Percentiles rank a stretch among this genome's conserved stretches.
These are phyloP conservation scores for Muschampia plurimacula DNA, from an alignment of 2,888 invertebrate species.

Conservation along the genomic window DNA sequence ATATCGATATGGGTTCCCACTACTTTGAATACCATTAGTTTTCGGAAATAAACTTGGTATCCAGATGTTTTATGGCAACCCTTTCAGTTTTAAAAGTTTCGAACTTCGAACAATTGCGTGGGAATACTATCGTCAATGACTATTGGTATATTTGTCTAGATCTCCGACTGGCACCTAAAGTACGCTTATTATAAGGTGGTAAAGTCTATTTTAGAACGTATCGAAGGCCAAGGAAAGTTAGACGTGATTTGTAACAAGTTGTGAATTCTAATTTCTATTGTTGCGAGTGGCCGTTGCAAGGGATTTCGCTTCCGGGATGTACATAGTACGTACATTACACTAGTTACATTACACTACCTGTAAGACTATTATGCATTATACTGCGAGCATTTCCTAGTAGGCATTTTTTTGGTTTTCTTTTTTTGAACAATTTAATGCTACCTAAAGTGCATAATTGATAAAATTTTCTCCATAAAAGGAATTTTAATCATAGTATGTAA, in stretches of 20 bases:
- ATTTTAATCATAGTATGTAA: neutral
- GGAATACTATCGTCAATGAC: constrained; percentile 49
- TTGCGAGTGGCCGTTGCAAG: constrained; percentile 48
- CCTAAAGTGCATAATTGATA: neutral
- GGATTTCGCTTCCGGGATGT: constrained; percentile 53
- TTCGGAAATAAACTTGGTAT: constrained; percentile 45
- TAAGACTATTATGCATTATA: constrained; percentile 21
- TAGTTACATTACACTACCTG: constrained; percentile 40
- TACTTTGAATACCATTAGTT: constrained; percentile 34
- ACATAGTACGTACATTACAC: constrained; percentile 23
- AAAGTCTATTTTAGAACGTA: constrained; percentile 40
- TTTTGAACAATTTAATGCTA: neutral
- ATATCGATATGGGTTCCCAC: constrained; percentile 28
- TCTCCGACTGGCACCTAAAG: constrained; percentile 10
- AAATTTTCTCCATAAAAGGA: neutral
- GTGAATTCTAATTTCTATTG: constrained; percentile 52
- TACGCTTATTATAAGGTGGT: constrained; percentile 34
- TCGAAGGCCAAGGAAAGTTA: neutral
- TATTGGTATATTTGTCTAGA: constrained; percentile 37
- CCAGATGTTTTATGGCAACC: constrained; percentile 56
- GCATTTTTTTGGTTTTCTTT: neutral
- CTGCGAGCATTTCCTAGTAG: neutral
- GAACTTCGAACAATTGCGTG: constrained; percentile 53
- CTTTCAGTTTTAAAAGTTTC: constrained; percentile 52
- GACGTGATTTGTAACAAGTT: constrained; percentile 41